phyloP scores from a whole-genome alignment of 2,888 invertebrate species.

The Oxytorus armatus region DNA sequence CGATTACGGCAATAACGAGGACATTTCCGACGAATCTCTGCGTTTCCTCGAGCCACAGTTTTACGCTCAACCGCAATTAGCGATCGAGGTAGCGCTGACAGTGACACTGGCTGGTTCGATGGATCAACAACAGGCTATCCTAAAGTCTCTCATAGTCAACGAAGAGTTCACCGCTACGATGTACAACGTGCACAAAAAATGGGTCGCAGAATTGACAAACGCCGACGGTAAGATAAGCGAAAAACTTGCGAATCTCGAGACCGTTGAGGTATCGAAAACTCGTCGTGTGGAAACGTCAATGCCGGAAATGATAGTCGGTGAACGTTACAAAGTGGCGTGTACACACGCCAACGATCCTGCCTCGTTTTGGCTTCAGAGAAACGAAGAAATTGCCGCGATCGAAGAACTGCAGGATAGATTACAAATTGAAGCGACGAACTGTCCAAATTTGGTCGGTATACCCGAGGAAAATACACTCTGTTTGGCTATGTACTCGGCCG shows the following conservation, averaged over 20 bases:
- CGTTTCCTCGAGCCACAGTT: constrained; percentile 82
- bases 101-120: constrained; percentile 80
- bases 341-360: constrained; percentile 91
- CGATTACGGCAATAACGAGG: constrained; percentile 90
- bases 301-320: constrained; percentile 72
- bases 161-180: constrained; percentile 86
- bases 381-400: constrained; percentile 86
- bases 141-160: constrained; percentile 78
- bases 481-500: constrained; percentile 92
- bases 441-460: constrained; percentile 85
- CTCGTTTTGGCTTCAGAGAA: constrained; percentile 90
- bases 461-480: constrained; percentile 88
- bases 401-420: constrained; percentile 88
- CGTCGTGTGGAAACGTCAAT: constrained; percentile 78
- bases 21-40: constrained; percentile 84
- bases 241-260: constrained; percentile 83
- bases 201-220: constrained; percentile 86
- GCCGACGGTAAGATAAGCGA: constrained; percentile 86
- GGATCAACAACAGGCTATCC: constrained; percentile 83
- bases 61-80: constrained; percentile 77
- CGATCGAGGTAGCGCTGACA: constrained; percentile 78
- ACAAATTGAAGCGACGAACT: constrained; percentile 86
- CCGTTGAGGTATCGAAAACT: constrained; percentile 72
- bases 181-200: constrained; percentile 85
- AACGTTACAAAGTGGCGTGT: constrained; percentile 85